Conservation (phyloP, 92 coral and sea anemone genomes). For the Palythoa heliodiscus region DNA sequence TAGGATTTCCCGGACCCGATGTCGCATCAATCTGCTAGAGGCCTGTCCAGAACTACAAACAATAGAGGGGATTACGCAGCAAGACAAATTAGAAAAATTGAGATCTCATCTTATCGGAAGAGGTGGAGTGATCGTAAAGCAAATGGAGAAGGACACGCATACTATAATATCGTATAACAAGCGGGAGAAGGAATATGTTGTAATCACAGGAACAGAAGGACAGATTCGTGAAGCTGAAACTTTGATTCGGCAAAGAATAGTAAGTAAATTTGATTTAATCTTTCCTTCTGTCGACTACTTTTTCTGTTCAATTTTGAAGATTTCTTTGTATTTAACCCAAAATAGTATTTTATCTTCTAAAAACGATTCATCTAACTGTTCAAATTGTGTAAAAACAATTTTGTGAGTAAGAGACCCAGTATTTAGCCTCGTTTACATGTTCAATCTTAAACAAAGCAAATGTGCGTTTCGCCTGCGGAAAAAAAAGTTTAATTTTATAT, state of each 20-base stretch:
- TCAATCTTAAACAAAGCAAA: too few relatives aligned
- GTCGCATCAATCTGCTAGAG: neutral
- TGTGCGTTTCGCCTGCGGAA: too few relatives aligned
- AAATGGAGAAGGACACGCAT: neutral
- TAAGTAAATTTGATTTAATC: neutral
- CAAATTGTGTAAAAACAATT: too few relatives aligned
- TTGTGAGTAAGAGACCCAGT: too few relatives aligned
- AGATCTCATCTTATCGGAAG: neutral
- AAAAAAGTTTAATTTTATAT: too few relatives aligned
- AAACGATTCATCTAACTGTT: too few relatives aligned
- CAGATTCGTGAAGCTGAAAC: neutral
- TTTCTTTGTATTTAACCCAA: too few relatives aligned
- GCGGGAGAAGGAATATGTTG: neutral
- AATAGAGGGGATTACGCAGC: neutral
- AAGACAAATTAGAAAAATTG: neutral
- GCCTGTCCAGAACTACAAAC: neutral
- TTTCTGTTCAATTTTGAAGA: too few relatives aligned
- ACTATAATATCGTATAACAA: neutral
- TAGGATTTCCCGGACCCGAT: too few relatives aligned
- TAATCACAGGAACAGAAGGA: neutral
- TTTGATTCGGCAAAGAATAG: neutral
- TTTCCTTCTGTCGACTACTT: too few relatives aligned
- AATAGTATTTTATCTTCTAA: too few relatives aligned
- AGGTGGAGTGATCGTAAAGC: neutral
- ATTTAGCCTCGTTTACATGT: too few relatives aligned